Evolutionary conservation across 2,113 vertebrate genomes (phyloP).

Genomic region (Calonectris borealis): DNA sequence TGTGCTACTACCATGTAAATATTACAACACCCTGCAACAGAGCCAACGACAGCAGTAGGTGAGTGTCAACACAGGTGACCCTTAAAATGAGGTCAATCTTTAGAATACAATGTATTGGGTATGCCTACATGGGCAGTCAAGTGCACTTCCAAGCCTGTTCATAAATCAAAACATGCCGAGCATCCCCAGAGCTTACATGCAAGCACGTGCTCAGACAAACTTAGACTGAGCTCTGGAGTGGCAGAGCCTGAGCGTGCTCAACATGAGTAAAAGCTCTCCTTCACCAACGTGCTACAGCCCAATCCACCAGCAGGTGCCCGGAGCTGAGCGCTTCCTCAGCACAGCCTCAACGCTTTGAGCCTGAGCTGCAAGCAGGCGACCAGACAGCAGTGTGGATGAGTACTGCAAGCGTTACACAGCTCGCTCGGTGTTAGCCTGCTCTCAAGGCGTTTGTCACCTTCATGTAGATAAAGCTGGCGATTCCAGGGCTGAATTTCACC

Average conservation of each 20-base stretch:
- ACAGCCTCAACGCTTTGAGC: slow-evolving; percentile 30
- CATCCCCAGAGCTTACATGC: slow-evolving; percentile 59
- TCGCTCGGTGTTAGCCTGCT: slow-evolving; percentile 28
- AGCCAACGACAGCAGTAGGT: neutral
- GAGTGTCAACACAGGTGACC: neutral
- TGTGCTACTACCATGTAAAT: neutral
- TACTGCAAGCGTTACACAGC: slow-evolving; percentile 29
- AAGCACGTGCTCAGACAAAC: slow-evolving; percentile 63
- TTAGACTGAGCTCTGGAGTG: slow-evolving; percentile 52
- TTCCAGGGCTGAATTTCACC: slow-evolving; percentile 50
- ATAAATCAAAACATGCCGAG: slow-evolving; percentile 46
- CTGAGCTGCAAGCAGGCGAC: slow-evolving; percentile 54
- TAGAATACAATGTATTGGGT: neutral
- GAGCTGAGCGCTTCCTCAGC: slow-evolving; percentile 2
- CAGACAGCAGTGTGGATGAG: slow-evolving; percentile 44
- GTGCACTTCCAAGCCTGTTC: slow-evolving; percentile 46
- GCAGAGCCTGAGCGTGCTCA: slow-evolving; percentile 48
- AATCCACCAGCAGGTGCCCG: slow-evolving; percentile 33
- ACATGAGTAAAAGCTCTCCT: slow-evolving; percentile 46
- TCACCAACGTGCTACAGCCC: slow-evolving; percentile 20
- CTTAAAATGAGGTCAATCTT: neutral
- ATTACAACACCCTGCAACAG: neutral
- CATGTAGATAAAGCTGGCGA: slow-evolving; percentile 40
- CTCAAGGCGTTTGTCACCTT: slow-evolving; percentile 56
- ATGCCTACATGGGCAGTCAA: neutral